Conservation (phyloP, 1,140 invertebrate species). For the Agrypnia vestita region DNA sequence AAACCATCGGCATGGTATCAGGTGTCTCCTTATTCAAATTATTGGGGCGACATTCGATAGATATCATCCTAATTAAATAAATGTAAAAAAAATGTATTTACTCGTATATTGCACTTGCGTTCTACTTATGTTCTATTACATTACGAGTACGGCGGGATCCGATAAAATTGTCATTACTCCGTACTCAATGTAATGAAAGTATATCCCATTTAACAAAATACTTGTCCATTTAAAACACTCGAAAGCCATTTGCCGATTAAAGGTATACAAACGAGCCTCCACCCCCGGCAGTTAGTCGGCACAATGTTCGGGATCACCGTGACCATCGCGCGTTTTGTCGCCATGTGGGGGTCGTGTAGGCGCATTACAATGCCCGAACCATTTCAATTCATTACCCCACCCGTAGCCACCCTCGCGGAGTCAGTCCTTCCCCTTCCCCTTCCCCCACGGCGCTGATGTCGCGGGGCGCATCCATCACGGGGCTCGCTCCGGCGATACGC, state of each 20-base stretch:
- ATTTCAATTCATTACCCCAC: slow-evolving; percentile 53
- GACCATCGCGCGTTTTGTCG: slow-evolving; percentile 48
- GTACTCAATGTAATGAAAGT: slow-evolving; percentile 35
- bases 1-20: too few species aligned
- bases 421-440: not conserved
- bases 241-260: slow-evolving; percentile 45
- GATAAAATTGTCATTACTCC: slow-evolving; percentile 13
- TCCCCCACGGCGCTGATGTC: slow-evolving; percentile 21
- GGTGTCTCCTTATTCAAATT: too few species aligned
- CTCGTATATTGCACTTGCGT: too few species aligned
- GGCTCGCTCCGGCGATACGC: not conserved
- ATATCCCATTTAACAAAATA: slow-evolving; percentile 20
- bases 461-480: slow-evolving; percentile 49
- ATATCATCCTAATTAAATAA: too few species aligned
- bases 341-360: slow-evolving; percentile 47
- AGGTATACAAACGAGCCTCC: slow-evolving; percentile 24
- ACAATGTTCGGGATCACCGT: slow-evolving; percentile 43
- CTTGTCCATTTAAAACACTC: slow-evolving; percentile 36
- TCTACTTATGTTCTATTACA: too few species aligned
- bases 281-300: slow-evolving; percentile 5
- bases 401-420: not conserved
- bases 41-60: too few species aligned
- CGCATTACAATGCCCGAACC: slow-evolving; percentile 32
- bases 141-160: too few species aligned
- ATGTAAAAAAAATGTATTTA: too few species aligned